Percentiles rank a stretch among this genome's conserved stretches.
These are phyloP conservation scores for Drosophila hamatofila DNA, from an alignment of 2,888 invertebrate genomes.

Conservation along the genomic window DNA sequence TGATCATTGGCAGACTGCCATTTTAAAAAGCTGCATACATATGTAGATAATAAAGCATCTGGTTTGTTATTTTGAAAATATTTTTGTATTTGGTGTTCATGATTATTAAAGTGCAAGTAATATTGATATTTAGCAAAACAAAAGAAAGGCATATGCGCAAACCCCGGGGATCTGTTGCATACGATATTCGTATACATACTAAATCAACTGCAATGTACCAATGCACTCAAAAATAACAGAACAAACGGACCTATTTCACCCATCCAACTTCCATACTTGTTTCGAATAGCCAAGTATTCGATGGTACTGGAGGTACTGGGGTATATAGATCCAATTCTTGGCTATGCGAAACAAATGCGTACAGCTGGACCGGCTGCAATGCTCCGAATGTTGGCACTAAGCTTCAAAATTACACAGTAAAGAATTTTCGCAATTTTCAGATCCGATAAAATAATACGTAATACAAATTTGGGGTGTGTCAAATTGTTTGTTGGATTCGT, in stretches of 20 bases:
- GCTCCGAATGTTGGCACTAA: conserved; percentile 9
- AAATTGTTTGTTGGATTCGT: not conserved
- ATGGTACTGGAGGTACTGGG: not conserved
- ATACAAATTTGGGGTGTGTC: conserved; percentile 22
- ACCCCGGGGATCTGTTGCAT: conserved; percentile 19
- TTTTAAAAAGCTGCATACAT: not conserved
- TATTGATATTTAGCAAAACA: conserved; percentile 32
- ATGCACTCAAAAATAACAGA: conserved; percentile 14
- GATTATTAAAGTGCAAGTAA: conserved; percentile 46
- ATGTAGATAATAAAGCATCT: not conserved
- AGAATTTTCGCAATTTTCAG: conserved; percentile 22
- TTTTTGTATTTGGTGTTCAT: conserved; percentile 5
- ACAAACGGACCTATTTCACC: conserved; percentile 16
- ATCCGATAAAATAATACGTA: conserved; percentile 18
- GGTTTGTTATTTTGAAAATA: conserved; percentile 3
- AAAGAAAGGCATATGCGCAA: conserved; percentile 36
- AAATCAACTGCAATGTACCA: conserved; percentile 24
- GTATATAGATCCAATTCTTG: conserved; percentile 16
- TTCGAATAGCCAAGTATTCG: conserved; percentile 33
- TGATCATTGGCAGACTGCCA: no score
- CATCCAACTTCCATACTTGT: conserved; percentile 11
- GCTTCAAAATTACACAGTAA: conserved; percentile 17
- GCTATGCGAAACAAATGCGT: conserved; percentile 18
- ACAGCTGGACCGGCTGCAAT: conserved; percentile 1
- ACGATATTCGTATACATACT: conserved; percentile 23